A percentile compares a stretch with the other conserved stretches of the same genome.
These are phyloP conservation scores for Limnephilus marmoratus DNA, from an alignment of 2,888 invertebrate genomes.

Conservation along the genomic window DNA sequence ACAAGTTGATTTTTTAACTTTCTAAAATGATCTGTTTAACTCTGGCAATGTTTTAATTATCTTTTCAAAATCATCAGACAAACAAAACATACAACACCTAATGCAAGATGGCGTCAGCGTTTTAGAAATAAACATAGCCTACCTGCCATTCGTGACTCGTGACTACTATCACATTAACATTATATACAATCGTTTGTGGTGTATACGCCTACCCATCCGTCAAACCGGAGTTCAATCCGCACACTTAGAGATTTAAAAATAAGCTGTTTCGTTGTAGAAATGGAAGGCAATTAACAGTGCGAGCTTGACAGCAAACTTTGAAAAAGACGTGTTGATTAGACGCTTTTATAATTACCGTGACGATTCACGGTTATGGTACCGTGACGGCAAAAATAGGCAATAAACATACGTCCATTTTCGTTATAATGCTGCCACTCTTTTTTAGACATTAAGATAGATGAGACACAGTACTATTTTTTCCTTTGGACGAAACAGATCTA, in stretches of 20 bases:
- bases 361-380: too few relatives aligned
- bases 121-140: background rate
- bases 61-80: background rate
- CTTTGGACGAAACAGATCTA: too few relatives aligned
- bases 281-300: background rate
- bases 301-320: background rate
- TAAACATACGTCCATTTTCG: too few relatives aligned
- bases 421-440: too few relatives aligned
- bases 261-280: background rate
- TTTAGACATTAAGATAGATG: too few relatives aligned
- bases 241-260: background rate
- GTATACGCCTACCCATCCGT: slow-evolving; percentile 36
- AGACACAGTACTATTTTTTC: too few relatives aligned
- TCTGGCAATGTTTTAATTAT: background rate
- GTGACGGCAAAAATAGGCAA: too few relatives aligned
- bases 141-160: background rate
- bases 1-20: background rate
- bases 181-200: background rate
- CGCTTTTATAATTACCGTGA: too few relatives aligned
- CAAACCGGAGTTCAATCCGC: slow-evolving; percentile 12
- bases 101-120: slow-evolving; percentile 21
- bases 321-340: background rate
- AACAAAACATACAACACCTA: background rate
- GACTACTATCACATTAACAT: background rate
- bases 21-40: background rate